Evolutionary conservation across 1,140 invertebrate genomes (phyloP).

Genomic region (Heliothis subflexa): DNA sequence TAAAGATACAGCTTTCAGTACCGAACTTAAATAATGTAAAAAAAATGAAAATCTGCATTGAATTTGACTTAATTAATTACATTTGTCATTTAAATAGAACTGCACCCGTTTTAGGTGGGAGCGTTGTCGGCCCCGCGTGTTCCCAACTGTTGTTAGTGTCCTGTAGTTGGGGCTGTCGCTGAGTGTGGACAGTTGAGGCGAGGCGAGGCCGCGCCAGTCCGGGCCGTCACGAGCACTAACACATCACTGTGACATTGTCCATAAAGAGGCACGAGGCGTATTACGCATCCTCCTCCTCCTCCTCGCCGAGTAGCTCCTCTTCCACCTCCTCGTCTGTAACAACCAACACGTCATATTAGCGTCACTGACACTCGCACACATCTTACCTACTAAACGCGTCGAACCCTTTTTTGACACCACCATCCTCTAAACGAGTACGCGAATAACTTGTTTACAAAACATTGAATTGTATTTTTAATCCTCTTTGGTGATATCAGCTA

Average conservation of each 20-base stretch:
- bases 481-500: no score
- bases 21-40: slow-evolving; percentile 80
- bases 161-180: slow-evolving; percentile 53
- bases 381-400: not conserved
- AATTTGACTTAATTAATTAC: slow-evolving; percentile 82
- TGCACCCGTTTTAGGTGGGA: slow-evolving; percentile 84
- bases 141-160: slow-evolving; percentile 72
- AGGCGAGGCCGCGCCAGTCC: slow-evolving; percentile 76
- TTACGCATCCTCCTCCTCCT: slow-evolving; percentile 88
- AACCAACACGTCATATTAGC: slow-evolving; percentile 46
- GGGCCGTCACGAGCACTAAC: slow-evolving; percentile 83
- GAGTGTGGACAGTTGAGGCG: slow-evolving; percentile 76
- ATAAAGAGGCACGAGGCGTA: slow-evolving; percentile 81
- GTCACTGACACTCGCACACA: not conserved
- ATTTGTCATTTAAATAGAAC: slow-evolving; percentile 84
- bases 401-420: not conserved
- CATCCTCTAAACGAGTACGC: no score
- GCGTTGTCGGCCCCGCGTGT: slow-evolving; percentile 79
- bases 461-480: no score
- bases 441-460: no score
- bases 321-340: slow-evolving; percentile 88
- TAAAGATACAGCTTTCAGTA: slow-evolving; percentile 77
- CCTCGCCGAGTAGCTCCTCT: slow-evolving; percentile 86
- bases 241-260: slow-evolving; percentile 86
- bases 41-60: slow-evolving; percentile 81